Base-by-base conservation (phyloP, 2,113 vertebrate species). In the Blennius ocellaris region DNA sequence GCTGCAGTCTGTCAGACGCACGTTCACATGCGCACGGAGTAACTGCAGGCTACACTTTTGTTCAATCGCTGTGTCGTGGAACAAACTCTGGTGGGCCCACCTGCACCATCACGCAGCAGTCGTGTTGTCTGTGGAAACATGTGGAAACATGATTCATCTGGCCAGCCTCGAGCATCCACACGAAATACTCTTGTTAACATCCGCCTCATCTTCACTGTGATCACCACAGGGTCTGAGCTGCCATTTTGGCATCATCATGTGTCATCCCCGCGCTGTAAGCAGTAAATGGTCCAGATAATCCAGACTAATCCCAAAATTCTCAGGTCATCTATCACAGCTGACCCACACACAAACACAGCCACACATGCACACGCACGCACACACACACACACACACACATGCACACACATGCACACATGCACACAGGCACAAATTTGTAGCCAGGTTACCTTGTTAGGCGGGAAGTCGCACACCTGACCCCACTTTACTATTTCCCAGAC, bases 381-480 rank as follows among this genome's bases (percentile, higher is more conserved):
- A 79, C 55, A 64, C 36, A 66, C 11, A 37, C 47, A 52, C 68
- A 64, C 61, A 79, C 54, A 63, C 37, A 41, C 55, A 50, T n/a
- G n/a, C n/a, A n/a, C n/a, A n/a, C n/a, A n/a, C n/a, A n/a, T n/a
- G n/a, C n/a, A n/a, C n/a, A n/a, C 54, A 79, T 51, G 69, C 8
- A 64, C 11, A 38, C 48, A 53, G 60, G 59, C 62, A 79, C 55
- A 64, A 21, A 69, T 40, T 61, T 21, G 14, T 49, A 8, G 43
- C 54, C 65, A 84, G 65, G 75, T 81, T 50, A 80, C 40, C 65
- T 44, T 54, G 69, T 40, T 56, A 41, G 45, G 52, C 68, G 16
- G 48, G 74, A 68, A 37, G 59, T 43, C 68, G 17, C 69, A 84
- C 90, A 90, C 87, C 90, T 92, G 90, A 90, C 87, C 69, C 81